phyloP scores from a whole-genome alignment of 2,797 vertebrate species.

The Eidolon dupreanum region DNA sequence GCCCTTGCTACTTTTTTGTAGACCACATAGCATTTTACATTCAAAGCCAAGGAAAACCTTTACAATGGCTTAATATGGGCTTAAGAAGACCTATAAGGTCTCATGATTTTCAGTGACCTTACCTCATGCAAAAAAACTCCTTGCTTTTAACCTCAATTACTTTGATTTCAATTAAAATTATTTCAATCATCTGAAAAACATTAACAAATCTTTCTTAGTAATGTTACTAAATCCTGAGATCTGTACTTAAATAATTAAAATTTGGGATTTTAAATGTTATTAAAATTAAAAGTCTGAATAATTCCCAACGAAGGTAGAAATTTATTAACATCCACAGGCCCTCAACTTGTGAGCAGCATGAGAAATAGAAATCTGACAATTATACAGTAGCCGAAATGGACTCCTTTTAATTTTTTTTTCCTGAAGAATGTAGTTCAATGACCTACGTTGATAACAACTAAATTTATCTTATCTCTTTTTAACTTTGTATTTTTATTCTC shows the following conservation, averaged over 20 bases:
- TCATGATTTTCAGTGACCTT: slow-evolving; percentile 55
- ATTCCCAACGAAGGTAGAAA: slow-evolving; percentile 46
- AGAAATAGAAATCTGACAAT: background rate
- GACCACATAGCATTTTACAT: slow-evolving; percentile 62
- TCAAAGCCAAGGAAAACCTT: slow-evolving; percentile 69
- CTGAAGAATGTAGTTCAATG: background rate
- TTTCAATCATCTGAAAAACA: slow-evolving; percentile 54
- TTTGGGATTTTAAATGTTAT: slow-evolving; percentile 22
- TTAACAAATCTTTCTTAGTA: slow-evolving; percentile 50
- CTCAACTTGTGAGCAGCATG: background rate
- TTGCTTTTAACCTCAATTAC: slow-evolving; percentile 56
- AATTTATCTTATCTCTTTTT: background rate
- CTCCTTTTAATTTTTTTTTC: background rate
- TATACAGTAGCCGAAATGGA: background rate
- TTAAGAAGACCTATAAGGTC: slow-evolving; percentile 66
- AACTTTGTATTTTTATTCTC: slow-evolving; percentile 9
- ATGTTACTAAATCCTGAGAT: slow-evolving; percentile 46
- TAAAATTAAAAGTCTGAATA: slow-evolving; percentile 2
- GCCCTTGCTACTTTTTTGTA: slow-evolving; percentile 45
- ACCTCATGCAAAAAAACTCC: slow-evolving; percentile 38
- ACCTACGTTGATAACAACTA: background rate
- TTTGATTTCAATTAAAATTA: slow-evolving; percentile 64
- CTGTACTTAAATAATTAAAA: slow-evolving; percentile 52
- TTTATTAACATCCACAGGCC: background rate
- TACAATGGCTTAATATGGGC: slow-evolving; percentile 55